A percentile compares a stretch with the other conserved stretches of the same genome.
phyloP scores from a whole-genome alignment of 2,888 invertebrate genomes.

The Xestoiulus laeticollis region DNA sequence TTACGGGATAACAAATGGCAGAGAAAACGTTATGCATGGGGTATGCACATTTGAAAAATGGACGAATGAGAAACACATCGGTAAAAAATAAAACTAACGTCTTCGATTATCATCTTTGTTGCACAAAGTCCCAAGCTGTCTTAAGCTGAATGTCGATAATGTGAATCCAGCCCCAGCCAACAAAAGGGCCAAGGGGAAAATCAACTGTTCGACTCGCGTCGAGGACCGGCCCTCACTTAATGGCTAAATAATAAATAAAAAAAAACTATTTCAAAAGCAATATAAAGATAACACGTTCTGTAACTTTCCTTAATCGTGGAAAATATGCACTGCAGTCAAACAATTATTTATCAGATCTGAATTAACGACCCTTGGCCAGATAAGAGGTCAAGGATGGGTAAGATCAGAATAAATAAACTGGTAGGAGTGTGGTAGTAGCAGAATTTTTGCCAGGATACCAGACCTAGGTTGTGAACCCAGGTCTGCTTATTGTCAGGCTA shows the following conservation, averaged over 20 bases:
- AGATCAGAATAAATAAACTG: too few relatives aligned
- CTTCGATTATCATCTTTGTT: constrained; percentile 44
- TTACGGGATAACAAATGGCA: not conserved
- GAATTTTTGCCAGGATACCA: too few relatives aligned
- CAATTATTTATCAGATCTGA: too few relatives aligned
- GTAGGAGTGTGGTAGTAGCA: too few relatives aligned
- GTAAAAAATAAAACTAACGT: not conserved
- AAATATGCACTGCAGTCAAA: too few relatives aligned
- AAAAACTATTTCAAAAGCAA: constrained; percentile 17
- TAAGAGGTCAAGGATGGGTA: too few relatives aligned
- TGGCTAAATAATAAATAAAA: not conserved
- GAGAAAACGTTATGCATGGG: not conserved
- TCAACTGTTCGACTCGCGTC: constrained; percentile 40
- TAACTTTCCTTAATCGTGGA: not conserved
- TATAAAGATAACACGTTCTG: not conserved
- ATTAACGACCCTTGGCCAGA: too few relatives aligned
- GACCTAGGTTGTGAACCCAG: too few relatives aligned
- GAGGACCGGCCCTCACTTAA: constrained; percentile 43
- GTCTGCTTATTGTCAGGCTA: too few relatives aligned
- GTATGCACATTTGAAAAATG: not conserved
- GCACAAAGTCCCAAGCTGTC: constrained; percentile 49
- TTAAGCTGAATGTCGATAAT: constrained; percentile 51
- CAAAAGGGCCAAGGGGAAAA: constrained; percentile 48
- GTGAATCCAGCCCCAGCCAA: constrained; percentile 52
- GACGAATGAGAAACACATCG: not conserved